Evolutionary conservation across 2,888 invertebrate genomes (phyloP).

Genomic region (Drosophila longiperda): DNA sequence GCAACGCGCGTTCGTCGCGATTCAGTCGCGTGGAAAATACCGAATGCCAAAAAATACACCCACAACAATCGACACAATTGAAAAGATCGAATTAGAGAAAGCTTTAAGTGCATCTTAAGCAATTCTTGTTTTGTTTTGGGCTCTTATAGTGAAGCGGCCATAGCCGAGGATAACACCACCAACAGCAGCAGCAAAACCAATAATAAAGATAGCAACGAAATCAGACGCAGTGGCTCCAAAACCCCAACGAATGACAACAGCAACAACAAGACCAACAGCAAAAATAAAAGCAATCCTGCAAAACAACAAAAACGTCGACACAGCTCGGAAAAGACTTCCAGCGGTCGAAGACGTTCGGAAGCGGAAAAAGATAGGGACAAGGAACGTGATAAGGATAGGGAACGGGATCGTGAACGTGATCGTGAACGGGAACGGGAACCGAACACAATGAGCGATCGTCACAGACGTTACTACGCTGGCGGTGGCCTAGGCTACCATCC

Average conservation of each 20-base stretch:
- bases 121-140: slow-evolving; percentile 71
- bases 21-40: slow-evolving; percentile 57
- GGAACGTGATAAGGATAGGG: slow-evolving; percentile 37
- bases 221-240: slow-evolving; percentile 66
- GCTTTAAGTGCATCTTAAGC: slow-evolving; percentile 41
- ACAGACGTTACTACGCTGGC: slow-evolving; percentile 83
- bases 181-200: slow-evolving; percentile 32
- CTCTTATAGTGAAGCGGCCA: slow-evolving; percentile 64
- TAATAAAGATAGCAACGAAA: slow-evolving; percentile 43
- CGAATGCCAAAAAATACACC: slow-evolving; percentile 30
- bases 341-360: slow-evolving; percentile 60
- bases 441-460: slow-evolving; percentile 82
- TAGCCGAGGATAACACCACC: slow-evolving; percentile 61
- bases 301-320: slow-evolving; percentile 66
- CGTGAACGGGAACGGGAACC: slow-evolving; percentile 43
- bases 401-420: slow-evolving; percentile 46
- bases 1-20: slow-evolving; percentile 78
- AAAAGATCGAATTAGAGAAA: slow-evolving; percentile 27
- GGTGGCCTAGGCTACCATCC: slow-evolving; percentile 76
- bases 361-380: slow-evolving; percentile 43
- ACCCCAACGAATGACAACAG: slow-evolving; percentile 73
- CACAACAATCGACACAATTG: slow-evolving; percentile 9
- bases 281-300: slow-evolving; percentile 43
- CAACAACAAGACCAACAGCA: slow-evolving; percentile 48
- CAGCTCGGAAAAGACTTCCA: slow-evolving; percentile 69